Evolutionary conservation across 2,113 vertebrate genomes (phyloP).

Genomic region (Petrocephalus microphthalmus): DNA sequence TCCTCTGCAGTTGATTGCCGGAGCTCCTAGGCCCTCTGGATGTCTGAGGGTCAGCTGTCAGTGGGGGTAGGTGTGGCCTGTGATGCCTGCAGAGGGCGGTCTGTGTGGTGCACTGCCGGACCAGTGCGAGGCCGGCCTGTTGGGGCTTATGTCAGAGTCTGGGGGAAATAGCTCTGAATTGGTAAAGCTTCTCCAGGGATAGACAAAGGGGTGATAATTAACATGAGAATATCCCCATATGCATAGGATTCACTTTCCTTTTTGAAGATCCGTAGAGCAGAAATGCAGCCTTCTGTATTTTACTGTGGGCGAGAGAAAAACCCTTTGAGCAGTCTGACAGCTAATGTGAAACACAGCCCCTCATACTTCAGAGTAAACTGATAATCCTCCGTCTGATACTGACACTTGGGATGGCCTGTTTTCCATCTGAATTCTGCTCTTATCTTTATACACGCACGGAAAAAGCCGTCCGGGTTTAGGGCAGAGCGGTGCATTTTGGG

Average conservation of each 20-base stretch:
- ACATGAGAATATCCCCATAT: background rate
- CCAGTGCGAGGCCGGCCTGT: background rate
- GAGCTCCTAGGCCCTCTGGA: background rate
- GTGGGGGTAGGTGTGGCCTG: background rate
- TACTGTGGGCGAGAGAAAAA: background rate
- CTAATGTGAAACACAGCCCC: background rate
- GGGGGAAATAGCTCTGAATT: background rate
- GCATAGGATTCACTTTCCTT: background rate
- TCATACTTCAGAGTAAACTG: background rate
- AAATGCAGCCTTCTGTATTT: background rate
- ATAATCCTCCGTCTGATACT: background rate
- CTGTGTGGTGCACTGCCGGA: background rate
- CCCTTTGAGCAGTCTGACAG: background rate
- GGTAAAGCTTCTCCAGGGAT: background rate
- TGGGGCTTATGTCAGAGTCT: background rate
- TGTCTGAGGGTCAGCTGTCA: background rate
- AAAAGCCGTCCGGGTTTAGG: background rate
- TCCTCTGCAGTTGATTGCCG: background rate
- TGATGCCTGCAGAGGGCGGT: background rate
- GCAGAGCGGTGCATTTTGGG: background rate
- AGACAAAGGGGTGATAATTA: background rate
- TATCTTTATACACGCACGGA: background rate
- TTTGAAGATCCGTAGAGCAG: background rate
- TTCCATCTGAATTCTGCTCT: background rate
- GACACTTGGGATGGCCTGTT: background rate